Conservation (phyloP, 2,888 invertebrate species). For the Dysmachus trigonus region DNA sequence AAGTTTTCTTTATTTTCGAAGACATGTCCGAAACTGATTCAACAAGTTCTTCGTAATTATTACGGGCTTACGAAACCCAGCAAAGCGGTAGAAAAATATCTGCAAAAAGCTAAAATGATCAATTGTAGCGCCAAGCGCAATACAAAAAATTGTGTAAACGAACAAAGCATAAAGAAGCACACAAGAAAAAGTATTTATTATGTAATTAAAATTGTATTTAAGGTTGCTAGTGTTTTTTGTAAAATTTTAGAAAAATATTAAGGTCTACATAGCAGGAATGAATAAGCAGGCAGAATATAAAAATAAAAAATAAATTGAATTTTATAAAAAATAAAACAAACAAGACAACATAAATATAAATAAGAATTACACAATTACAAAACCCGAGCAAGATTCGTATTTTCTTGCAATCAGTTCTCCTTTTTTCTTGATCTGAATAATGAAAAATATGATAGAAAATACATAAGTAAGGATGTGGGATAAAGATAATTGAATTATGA, state of each 20-base stretch:
- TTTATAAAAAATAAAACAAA: not conserved
- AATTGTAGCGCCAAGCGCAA: not conserved
- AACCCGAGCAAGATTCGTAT: not conserved
- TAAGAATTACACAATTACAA: not conserved
- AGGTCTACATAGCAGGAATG: not conserved
- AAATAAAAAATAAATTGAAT: slow-evolving; percentile 2
- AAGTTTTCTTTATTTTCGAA: not conserved
- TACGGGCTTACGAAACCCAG: not conserved
- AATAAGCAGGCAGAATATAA: not conserved
- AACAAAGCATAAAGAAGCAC: not conserved
- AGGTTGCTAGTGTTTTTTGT: slow-evolving; percentile 33
- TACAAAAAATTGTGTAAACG: not conserved
- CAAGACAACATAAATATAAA: not conserved
- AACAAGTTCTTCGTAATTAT: not conserved
- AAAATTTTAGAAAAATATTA: slow-evolving; percentile 32
- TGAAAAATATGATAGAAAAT: not conserved
- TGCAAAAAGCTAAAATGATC: not conserved
- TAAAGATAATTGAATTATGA: not conserved
- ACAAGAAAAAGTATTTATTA: slow-evolving; percentile 21
- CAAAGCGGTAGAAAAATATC: not conserved
- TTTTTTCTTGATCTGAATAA: not conserved
- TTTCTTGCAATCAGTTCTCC: not conserved
- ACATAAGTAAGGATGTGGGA: not conserved
- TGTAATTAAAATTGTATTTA: slow-evolving; percentile 17
- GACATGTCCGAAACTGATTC: not conserved